Evolutionary conservation across 2,113 vertebrate genomes (phyloP), one percentile per base, ranked within the genome.

Genomic region (Neogobius melanostomus): DNA sequence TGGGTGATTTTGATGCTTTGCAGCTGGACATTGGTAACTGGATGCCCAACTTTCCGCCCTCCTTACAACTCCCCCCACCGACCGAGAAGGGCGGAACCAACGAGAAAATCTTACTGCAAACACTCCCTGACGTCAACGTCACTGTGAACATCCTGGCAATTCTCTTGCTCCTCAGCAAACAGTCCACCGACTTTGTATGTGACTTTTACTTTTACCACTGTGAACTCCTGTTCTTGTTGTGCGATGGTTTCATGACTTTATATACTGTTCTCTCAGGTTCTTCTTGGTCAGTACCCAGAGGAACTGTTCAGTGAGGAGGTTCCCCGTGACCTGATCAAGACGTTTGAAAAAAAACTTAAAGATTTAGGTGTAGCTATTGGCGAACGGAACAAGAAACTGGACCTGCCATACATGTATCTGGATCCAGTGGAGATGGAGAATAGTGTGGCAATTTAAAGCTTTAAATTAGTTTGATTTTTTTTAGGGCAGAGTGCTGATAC

Each of bases 11-110:
- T 5, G 44, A 47, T 48, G n/a, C 11, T 16, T 61, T 75, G 17
- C 69, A 91, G 90, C 90, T 12, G 72, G 91, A 90, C 70, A 84
- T 79, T 0, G 72, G 74, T 17, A 69, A 36, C 61, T 90, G 78
- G 91, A 89, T 91, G 85, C 88, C 88, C 65, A 92, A 90, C 84
- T 52, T 11, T 46, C 89, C 86, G 7, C 6, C 17, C 49, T 17
- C 84, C 8, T 64, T 92, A 71, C 79, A 85, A 64, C 72, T 0
- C 2, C 81, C 90, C 12, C 89, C 87, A 42, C 88, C 86, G 2
- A 88, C 82, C 57, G 65, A 12, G 28, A 91, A 91, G 49, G 85
- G 86, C 10, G 59, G 6, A n/a, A 14, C 82, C 8, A 81, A n/a
- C 0, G 16, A 89, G 28, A 47, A 17, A 17, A 84, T 75, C 0